Base-by-base conservation (phyloP, 2,113 vertebrate genomes). In the Leucoraja erinaceus region DNA sequence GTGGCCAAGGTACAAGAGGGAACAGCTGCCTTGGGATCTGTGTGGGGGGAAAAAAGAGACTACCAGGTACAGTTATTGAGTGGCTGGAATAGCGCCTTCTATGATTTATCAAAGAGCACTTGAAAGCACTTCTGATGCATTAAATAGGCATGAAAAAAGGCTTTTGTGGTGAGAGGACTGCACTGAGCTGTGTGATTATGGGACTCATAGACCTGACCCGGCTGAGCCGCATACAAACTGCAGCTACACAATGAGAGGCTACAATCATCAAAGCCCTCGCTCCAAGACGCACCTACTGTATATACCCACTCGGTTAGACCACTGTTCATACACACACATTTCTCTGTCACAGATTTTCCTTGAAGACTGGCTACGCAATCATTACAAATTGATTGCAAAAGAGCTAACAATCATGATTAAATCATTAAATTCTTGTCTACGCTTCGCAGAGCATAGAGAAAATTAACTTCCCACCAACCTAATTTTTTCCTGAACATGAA, bases 371-470 rank as follows among this genome's bases (percentile, higher is more conserved):
- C 96, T 97, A 98, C 97, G 98, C 98, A 98, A 98, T 99, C 98
- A 98, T 99, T 99, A 99, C 98, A 99, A 99, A 99, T 99, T 98
- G 98, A 99, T 99, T 99, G 98, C 98, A 99, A 99, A 99, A 99
- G 98, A 99, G 98, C 98, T 99, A 99, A 99, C 98, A 99, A 99
- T 99, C 98, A 98, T 98, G 97, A 99, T 99, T 99, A 99, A 99
- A 99, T 99, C 98, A 98, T 99, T 99, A 99, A 98, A 99, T 99
- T 98, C 97, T 97, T 98, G 98, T 99, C 98, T 99, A 97, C 97
- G 98, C 98, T 99, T 99, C 98, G 98, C 95, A 99, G 98, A 99
- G 98, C 96, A 95, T 95, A 97, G 97, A 98, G 98, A 99, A 99
- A 99, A 99, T 99, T 99, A 99, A 99, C 99, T 99, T 99, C 98